These are phyloP conservation scores for crab-eating macaque (Macaca fascicularis) DNA, from an alignment of 2,113 vertebrate species.

Conservation along the genomic window DNA sequence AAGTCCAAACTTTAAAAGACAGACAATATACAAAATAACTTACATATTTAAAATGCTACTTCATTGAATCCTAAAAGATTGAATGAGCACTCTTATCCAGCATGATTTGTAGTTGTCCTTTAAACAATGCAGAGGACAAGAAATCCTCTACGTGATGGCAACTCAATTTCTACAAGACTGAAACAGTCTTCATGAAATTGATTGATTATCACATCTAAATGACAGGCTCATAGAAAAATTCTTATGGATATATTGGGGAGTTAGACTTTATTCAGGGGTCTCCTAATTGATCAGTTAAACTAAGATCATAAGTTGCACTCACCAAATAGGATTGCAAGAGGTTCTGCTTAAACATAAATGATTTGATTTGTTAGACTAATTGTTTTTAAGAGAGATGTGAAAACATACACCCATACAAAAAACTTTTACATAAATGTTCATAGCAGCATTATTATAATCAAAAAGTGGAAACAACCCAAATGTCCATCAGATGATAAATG, in stretches of 20 bases:
- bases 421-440: neutral
- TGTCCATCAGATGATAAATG: neutral
- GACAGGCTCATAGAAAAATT: slow-evolving; percentile 24
- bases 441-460: slow-evolving; percentile 60
- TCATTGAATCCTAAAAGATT: slow-evolving; percentile 34
- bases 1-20: slow-evolving; percentile 34
- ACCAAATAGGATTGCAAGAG: slow-evolving; percentile 46
- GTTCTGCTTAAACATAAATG: slow-evolving; percentile 43
- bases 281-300: slow-evolving; percentile 21
- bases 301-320: slow-evolving; percentile 39
- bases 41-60: slow-evolving; percentile 63
- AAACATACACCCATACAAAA: slow-evolving; percentile 16
- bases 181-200: slow-evolving; percentile 45
- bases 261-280: slow-evolving; percentile 20
- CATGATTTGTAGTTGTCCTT: slow-evolving; percentile 15
- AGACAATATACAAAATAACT: slow-evolving; percentile 34
- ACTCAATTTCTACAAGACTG: slow-evolving; percentile 37
- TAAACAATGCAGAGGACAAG: slow-evolving; percentile 18
- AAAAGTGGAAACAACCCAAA: slow-evolving; percentile 34
- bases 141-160: slow-evolving; percentile 41
- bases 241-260: neutral
- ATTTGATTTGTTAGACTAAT: slow-evolving; percentile 41
- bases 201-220: slow-evolving; percentile 31
- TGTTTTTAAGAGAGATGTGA: slow-evolving; percentile 20
- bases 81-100: slow-evolving; percentile 32